A percentile compares a stretch with the other conserved stretches of the same genome.
These are phyloP conservation scores for Bombus turneri DNA, from an alignment of 1,140 invertebrate species.

Conservation along the genomic window DNA sequence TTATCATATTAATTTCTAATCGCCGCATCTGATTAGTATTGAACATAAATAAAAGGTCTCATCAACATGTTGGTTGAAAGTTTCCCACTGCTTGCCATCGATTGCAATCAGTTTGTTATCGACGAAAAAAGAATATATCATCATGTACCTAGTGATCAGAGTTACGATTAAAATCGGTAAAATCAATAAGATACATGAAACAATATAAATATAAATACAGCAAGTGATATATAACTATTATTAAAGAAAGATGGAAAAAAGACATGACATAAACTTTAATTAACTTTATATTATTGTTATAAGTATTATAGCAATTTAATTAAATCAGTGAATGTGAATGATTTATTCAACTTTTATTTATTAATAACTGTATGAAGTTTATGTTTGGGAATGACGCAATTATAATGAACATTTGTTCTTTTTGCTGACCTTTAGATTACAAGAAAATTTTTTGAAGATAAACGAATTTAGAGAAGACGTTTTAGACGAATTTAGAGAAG, in stretches of 20 bases:
- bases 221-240: slow-evolving; percentile 37
- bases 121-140: slow-evolving; percentile 21
- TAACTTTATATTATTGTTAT: slow-evolving; percentile 47
- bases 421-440: slow-evolving; percentile 22
- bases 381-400: background rate
- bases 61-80: slow-evolving; percentile 43
- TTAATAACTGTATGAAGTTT: slow-evolving; percentile 12
- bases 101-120: slow-evolving; percentile 1
- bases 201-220: slow-evolving; percentile 22
- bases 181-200: background rate
- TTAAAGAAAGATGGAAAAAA: slow-evolving; percentile 22
- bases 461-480: background rate
- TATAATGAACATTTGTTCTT: slow-evolving; percentile 9
- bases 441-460: background rate
- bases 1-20: slow-evolving; percentile 73
- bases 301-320: slow-evolving; percentile 40
- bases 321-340: slow-evolving; percentile 32
- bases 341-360: slow-evolving; percentile 23
- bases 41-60: slow-evolving; percentile 44
- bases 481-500: background rate
- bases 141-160: slow-evolving; percentile 40
- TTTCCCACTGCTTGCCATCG: slow-evolving; percentile 27
- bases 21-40: slow-evolving; percentile 51
- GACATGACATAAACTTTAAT: slow-evolving; percentile 36
- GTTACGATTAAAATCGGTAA: slow-evolving; percentile 25